Percentiles rank a stretch among this genome's conserved stretches.
Evolutionary conservation across 2,888 invertebrate species (phyloP).

Genomic region (Drosophila infuscata): DNA sequence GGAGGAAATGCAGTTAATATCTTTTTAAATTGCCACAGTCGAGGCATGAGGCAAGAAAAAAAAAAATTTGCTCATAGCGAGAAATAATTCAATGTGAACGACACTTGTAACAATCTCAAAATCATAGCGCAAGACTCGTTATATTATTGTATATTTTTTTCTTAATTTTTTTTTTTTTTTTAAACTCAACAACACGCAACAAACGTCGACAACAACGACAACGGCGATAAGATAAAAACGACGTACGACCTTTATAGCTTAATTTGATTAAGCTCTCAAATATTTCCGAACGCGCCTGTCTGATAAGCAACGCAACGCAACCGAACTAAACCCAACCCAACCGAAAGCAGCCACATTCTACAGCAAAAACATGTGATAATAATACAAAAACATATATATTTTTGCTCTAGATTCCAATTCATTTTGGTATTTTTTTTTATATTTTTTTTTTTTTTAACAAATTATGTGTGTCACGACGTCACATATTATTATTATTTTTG

Average conservation of each 20-base stretch:
- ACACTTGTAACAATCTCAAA: constrained; percentile 55
- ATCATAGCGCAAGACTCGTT: constrained; percentile 43
- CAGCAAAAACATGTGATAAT: constrained; percentile 48
- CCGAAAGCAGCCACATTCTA: constrained; percentile 24
- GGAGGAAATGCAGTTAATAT: constrained; percentile 78
- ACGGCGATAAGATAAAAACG: constrained; percentile 74
- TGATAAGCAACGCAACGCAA: constrained; percentile 57
- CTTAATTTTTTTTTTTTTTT: constrained; percentile 23
- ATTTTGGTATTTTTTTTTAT: not conserved
- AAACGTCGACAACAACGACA: constrained; percentile 19
- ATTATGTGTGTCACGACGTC: constrained; percentile 34
- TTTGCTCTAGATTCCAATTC: constrained; percentile 34
- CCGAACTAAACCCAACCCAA: constrained; percentile 24
- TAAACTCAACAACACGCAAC: constrained; percentile 25
- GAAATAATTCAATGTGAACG: constrained; percentile 54
- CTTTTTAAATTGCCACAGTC: constrained; percentile 62
- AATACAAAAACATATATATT: constrained; percentile 48
- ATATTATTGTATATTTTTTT: constrained; percentile 6
- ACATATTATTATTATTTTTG: constrained; percentile 13
- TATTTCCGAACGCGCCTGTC: constrained; percentile 63
- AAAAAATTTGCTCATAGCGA: constrained; percentile 7
- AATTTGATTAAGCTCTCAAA: constrained; percentile 81
- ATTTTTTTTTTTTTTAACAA: constrained; percentile 6
- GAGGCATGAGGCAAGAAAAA: constrained; percentile 13
- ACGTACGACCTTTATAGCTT: constrained; percentile 81